Evolutionary conservation across 2,113 vertebrate species (phyloP), one percentile per base, ranked within the genome.

Genomic region (Myanophis thanlyinensis): DNA sequence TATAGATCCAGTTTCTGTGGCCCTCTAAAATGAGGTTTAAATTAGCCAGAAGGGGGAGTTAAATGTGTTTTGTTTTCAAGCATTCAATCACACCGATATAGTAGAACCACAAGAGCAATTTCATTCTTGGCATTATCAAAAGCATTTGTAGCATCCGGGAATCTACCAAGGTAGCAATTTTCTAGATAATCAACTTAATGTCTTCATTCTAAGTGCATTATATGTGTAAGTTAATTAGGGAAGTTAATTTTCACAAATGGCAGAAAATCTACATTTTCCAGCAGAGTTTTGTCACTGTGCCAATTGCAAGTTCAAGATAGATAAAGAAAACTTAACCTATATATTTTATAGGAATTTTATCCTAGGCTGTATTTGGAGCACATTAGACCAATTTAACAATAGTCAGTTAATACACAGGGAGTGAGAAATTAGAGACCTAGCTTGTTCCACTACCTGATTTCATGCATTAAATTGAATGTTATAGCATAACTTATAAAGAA

Each of bases 171-270:
- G 97, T 97, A 97, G 97, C 97, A 96, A 98, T 98, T 98, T 98
- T 96, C 97, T 97, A 97, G 95, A 97, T 98, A 97, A 98, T 98
- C 97, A 97, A 97, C 96, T 96, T 97, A 97, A 97, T 97, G 97
- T 98, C 97, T 98, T 97, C 96, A 98, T 97, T 94, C 96, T 52
- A 91, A 96, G 95, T 91, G 95, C 94, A 53, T 97, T 97, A 88
- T 96, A 96, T 25, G 15, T 93, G 95, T 96, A 93, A 98, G 97
- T 96, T 97, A 98, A 98, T 98, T 97, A 97, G 95, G 94, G 96
- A 93, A 98, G 98, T 97, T 97, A 96, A 97, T 98, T 97, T 95
- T 97, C 96, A 96, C 94, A 96, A 98, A 97, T 94, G 96, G 97
- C 96, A 97, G 96, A 91, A 96, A 97, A 97, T 96, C 93, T 95